phyloP scores from a whole-genome alignment of 2,797 vertebrate species.

The Alca torda region DNA sequence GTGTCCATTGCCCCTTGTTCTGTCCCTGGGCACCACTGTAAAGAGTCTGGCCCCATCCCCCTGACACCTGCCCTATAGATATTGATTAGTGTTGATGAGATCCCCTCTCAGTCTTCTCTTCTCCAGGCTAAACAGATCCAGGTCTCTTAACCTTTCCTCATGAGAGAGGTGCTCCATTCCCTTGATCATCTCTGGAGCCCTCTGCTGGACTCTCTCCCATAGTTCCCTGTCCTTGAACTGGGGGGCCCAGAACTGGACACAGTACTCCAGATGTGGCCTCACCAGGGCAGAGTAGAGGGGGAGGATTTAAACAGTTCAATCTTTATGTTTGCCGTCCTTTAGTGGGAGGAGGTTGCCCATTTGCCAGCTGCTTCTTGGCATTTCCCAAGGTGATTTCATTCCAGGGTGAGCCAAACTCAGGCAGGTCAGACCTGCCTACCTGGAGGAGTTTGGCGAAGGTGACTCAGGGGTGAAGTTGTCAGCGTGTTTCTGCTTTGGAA shows the following conservation, averaged over 20 bases:
- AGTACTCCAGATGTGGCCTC: neutral
- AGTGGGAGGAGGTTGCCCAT: neutral
- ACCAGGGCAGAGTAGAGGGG: neutral
- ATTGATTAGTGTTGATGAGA: neutral
- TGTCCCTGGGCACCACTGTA: neutral
- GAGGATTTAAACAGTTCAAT: neutral
- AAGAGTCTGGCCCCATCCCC: neutral
- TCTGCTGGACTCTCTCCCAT: neutral
- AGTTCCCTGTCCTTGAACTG: neutral
- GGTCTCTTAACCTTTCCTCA: neutral
- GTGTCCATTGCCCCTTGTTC: neutral
- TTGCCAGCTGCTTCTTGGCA: accelerated
- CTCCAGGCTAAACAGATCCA: neutral
- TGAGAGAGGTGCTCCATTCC: neutral
- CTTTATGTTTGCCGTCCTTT: neutral
- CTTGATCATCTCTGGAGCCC: neutral
- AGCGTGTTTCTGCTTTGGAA: neutral
- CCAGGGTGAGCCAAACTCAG: neutral
- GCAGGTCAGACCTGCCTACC: neutral
- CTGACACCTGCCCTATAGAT: neutral
- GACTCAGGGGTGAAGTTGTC: neutral
- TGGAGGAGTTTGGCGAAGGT: neutral
- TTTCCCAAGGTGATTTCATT: neutral
- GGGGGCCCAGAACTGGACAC: neutral
- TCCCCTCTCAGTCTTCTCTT: neutral